Conservation (phyloP, 2,888 invertebrate species). For the Calameuta pallipes region DNA sequence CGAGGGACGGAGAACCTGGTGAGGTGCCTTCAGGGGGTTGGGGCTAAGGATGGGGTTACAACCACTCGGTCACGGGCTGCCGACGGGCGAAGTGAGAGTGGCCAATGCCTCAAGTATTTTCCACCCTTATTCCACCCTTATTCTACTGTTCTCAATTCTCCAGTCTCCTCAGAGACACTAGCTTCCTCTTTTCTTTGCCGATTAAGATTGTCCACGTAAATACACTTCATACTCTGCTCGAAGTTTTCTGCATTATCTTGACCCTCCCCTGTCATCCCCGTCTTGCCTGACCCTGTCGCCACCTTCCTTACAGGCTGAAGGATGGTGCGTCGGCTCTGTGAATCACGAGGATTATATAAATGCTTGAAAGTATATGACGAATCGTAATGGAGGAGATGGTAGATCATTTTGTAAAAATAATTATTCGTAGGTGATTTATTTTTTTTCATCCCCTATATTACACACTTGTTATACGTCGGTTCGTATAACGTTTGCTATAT, state of each 20-base stretch:
- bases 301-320: not conserved
- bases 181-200: slow-evolving; percentile 32
- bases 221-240: slow-evolving; percentile 41
- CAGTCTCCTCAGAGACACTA: slow-evolving; percentile 15
- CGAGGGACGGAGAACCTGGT: slow-evolving; percentile 11
- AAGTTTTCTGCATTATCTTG: slow-evolving; percentile 45
- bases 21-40: slow-evolving; percentile 12
- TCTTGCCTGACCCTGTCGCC: not conserved
- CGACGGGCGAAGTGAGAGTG: slow-evolving; percentile 37
- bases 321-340: not conserved
- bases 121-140: slow-evolving; percentile 25
- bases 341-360: not conserved
- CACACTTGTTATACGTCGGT: not conserved
- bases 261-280: slow-evolving; percentile 32
- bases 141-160: slow-evolving; percentile 18
- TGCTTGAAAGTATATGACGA: not conserved
- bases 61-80: slow-evolving; percentile 48
- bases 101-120: slow-evolving; percentile 43
- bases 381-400: not conserved
- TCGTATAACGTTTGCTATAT: not conserved
- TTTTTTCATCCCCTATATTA: not conserved
- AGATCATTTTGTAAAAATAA: not conserved
- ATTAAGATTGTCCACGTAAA: slow-evolving; percentile 62
- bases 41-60: slow-evolving; percentile 31
- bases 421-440: not conserved